Conservation (phyloP, 2,888 invertebrate genomes). For the Andrena fulva region DNA sequence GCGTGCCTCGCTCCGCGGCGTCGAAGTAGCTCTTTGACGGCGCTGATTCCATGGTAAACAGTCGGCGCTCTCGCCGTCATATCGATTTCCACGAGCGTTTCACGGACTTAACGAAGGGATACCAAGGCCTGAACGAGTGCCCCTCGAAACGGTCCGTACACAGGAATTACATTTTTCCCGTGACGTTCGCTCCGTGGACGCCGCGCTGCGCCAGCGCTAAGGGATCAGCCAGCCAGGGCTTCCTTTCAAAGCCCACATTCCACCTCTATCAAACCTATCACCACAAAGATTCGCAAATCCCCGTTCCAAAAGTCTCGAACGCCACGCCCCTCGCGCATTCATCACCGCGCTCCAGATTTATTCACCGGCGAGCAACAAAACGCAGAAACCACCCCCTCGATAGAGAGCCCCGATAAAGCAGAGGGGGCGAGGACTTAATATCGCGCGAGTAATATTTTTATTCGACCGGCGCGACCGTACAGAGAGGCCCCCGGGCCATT, state of each 20-base stretch:
- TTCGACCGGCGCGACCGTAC: not conserved
- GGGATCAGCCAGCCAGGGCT: too few relatives aligned
- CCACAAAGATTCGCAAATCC: too few relatives aligned
- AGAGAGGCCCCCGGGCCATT: not conserved
- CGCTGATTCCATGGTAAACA: not conserved
- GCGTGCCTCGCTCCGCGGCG: not conserved
- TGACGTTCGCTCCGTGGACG: too few relatives aligned
- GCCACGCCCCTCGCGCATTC: not conserved
- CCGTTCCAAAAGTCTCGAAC: too few relatives aligned
- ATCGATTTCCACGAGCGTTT: not conserved
- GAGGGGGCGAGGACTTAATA: conserved; percentile 10
- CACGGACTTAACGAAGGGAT: too few relatives aligned
- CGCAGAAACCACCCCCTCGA: not conserved
- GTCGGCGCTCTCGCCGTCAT: not conserved
- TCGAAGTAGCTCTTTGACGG: not conserved
- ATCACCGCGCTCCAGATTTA: not conserved
- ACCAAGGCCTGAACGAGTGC: too few relatives aligned
- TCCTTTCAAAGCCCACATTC: too few relatives aligned
- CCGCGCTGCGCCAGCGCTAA: too few relatives aligned
- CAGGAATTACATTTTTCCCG: too few relatives aligned
- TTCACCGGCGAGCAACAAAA: conserved; percentile 7
- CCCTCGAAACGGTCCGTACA: too few relatives aligned
- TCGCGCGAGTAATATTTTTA: conserved; percentile 39
- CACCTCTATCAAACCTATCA: too few relatives aligned
- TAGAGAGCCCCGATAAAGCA: conserved; percentile 2